Base-by-base conservation (phyloP, 1,140 invertebrate genomes). In the Neodiprion lecontei region DNA sequence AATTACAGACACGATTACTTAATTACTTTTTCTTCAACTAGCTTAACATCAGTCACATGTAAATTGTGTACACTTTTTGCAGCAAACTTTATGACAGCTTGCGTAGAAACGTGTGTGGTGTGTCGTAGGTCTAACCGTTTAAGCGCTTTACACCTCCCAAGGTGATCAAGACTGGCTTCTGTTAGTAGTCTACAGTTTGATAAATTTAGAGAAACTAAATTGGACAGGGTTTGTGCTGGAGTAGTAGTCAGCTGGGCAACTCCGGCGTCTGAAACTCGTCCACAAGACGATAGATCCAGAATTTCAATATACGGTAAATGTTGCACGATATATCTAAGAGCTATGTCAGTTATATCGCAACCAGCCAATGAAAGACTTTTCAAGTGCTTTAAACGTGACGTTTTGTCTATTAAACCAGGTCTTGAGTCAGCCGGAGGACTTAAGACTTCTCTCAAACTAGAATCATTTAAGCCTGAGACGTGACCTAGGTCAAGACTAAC, bases 261-360 rank as follows among this genome's bases (percentile, higher is more conserved):
- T 48, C 96, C 96, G 8, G 94, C 94, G 84, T 97, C 96, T 0
- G 95, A 96, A 10, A 98, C 90, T n/a, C 95, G 90, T 50, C 93
- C 92, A 86, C 96, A 97, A 48, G 94, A 95, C 14, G 95, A 96
- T 10, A 97, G 88, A 88, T 97, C 95, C 68, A 98, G 86, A 67
- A 91, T 91, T 28, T 91, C 89, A 66, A 98, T 84, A 78, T 91
- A 89, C 0, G 93, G 92, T 69, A 97, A 81, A 80, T 96, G 93
- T 85, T 96, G 93, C 0, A 92, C 92, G 5, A 97, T 92, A 72
- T 95, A 92, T 14, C 95, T 91, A 79, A 98, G 90, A 0, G 96
- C 93, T 17, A 96, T 92, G 83, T 98, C 97, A 0, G 96, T 95
- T 61, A 98, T 93, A 78, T 97, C 95, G 4, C 96, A 96, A 47